These are phyloP conservation scores for Lophius americanus DNA, from an alignment of 2,797 vertebrate species.

Conservation along the genomic window DNA sequence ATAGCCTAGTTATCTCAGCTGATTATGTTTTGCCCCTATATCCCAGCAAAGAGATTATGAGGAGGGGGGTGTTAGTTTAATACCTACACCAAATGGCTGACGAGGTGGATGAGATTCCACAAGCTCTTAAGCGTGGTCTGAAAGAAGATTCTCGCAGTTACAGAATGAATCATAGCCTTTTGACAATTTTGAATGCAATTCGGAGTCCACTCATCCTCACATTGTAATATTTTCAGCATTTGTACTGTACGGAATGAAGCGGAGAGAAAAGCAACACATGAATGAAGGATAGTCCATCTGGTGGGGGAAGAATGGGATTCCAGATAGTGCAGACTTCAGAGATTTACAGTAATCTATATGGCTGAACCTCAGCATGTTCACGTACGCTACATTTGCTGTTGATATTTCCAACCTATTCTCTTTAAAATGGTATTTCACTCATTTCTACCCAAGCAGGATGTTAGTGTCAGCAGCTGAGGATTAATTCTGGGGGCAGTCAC, in stretches of 20 bases:
- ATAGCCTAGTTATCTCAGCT: slow-evolving; percentile 61
- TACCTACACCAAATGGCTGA: slow-evolving; percentile 66
- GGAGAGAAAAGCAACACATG: slow-evolving; percentile 23
- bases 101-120: slow-evolving; percentile 57
- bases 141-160: slow-evolving; percentile 47
- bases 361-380: slow-evolving; percentile 17
- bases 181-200: slow-evolving; percentile 32
- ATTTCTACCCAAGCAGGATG: too few species aligned
- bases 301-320: slow-evolving; percentile 48
- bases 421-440: too few species aligned
- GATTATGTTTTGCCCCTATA: slow-evolving; percentile 58
- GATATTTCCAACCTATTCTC: too few species aligned
- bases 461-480: too few species aligned
- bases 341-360: slow-evolving; percentile 50
- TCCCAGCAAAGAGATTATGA: slow-evolving; percentile 46
- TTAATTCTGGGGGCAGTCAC: too few species aligned
- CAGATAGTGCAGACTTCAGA: slow-evolving; percentile 54
- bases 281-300: slow-evolving; percentile 57
- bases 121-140: slow-evolving; percentile 49
- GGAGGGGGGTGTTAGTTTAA: slow-evolving; percentile 37
- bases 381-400: too few species aligned
- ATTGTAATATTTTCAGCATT: slow-evolving; percentile 52
- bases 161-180: slow-evolving; percentile 57
- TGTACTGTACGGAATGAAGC: slow-evolving; percentile 48
- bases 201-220: slow-evolving; percentile 49